Conservation (phyloP, 2,113 vertebrate genomes). For the Ornithorhynchus anatinus region DNA sequence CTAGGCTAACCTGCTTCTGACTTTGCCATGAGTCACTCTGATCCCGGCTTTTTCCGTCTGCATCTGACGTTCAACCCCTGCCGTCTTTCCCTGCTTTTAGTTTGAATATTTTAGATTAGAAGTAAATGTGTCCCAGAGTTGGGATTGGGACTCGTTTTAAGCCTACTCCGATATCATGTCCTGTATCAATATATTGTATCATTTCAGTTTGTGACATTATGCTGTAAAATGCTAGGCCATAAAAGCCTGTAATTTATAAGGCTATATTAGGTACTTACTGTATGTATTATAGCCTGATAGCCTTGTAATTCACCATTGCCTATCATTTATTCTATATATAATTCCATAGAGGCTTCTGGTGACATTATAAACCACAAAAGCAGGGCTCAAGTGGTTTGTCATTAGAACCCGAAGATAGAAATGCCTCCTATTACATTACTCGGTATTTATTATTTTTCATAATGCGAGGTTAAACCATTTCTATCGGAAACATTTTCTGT, state of each 20-base stretch:
- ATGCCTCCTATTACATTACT: conserved; percentile 65
- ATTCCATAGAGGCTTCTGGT: conserved; percentile 73
- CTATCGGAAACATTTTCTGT: conserved; percentile 49
- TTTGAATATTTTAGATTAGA: conserved; percentile 6
- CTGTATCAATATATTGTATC: conserved; percentile 68
- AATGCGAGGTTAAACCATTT: conserved; percentile 61
- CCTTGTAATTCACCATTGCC: conserved; percentile 72
- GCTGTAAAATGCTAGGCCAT: conserved; percentile 71
- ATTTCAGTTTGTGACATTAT: conserved; percentile 69
- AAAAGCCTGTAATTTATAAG: conserved; percentile 77
- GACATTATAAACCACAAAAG: conserved; percentile 78
- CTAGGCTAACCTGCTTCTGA: not conserved
- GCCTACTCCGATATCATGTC: conserved; percentile 55
- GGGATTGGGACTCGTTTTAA: conserved; percentile 37
- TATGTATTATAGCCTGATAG: conserved; percentile 76
- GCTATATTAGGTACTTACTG: conserved; percentile 76
- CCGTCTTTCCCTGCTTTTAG: conserved; percentile 28
- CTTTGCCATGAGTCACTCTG: rapidly evolving
- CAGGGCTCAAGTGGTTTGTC: conserved; percentile 71
- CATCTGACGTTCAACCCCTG: not conserved
- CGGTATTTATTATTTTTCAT: conserved; percentile 67
- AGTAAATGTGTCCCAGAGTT: conserved; percentile 49
- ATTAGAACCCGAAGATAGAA: conserved; percentile 69
- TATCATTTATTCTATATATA: conserved; percentile 77
- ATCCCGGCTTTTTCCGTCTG: not conserved